phyloP scores from a whole-genome alignment of 30 jellyfish, hydroid and myxozoan species.

The Aurelia coerulea region DNA sequence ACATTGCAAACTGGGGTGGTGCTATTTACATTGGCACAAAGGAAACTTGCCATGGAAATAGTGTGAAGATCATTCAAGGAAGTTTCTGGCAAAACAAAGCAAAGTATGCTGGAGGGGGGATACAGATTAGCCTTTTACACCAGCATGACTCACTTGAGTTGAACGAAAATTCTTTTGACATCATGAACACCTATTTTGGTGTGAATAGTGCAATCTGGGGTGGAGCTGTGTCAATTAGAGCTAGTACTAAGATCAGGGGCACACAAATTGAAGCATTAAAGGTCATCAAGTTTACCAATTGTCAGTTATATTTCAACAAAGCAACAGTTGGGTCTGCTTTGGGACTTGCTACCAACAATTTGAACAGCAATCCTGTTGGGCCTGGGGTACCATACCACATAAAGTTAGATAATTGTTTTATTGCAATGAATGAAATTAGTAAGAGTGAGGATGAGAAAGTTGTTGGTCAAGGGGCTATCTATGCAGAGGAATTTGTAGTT shows the following conservation, averaged over 20 bases:
- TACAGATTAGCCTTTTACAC: conserved; percentile 37
- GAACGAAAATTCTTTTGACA: conserved; percentile 16
- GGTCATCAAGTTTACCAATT: conserved; percentile 19
- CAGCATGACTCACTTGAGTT: conserved; percentile 8
- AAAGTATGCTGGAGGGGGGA: conserved; percentile 80
- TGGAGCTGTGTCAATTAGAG: conserved; percentile 82
- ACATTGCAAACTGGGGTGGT: conserved; percentile 90
- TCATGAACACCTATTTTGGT: conserved; percentile 16
- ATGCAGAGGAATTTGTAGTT: conserved; percentile 68
- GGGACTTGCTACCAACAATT: conserved; percentile 67
- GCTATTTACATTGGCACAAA: conserved; percentile 46
- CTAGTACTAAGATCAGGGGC: conserved; percentile 33
- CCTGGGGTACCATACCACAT: conserved; percentile 66
- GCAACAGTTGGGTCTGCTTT: conserved; percentile 92
- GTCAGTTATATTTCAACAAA: conserved; percentile 30
- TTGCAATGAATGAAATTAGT: conserved; percentile 43
- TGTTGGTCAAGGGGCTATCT: conserved; percentile 91
- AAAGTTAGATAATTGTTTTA: conserved; percentile 18
- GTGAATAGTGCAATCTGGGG: conserved; percentile 83
- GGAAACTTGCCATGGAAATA: conserved; percentile 40
- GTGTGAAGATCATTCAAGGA: background rate
- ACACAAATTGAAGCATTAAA: background rate
- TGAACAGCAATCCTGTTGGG: conserved; percentile 53
- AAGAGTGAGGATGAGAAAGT: conserved; percentile 78
- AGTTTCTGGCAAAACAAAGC: conserved; percentile 60